These are phyloP conservation scores for Coenonympha glycerion DNA, from an alignment of 2,888 invertebrate genomes.

Conservation along the genomic window DNA sequence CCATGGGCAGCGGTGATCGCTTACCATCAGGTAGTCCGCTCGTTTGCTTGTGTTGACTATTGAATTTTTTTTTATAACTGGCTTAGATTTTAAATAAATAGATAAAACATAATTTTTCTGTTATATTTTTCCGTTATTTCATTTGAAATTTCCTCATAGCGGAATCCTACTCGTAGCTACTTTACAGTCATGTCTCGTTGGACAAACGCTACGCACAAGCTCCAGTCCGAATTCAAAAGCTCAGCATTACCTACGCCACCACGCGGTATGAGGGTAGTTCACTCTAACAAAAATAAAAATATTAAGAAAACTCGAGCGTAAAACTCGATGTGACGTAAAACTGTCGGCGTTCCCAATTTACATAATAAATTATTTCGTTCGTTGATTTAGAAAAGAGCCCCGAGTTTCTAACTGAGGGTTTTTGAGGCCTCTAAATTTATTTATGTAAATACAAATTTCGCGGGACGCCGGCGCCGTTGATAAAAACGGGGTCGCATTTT, in stretches of 20 bases:
- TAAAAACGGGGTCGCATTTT: constrained; percentile 14
- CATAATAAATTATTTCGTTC: constrained; percentile 36
- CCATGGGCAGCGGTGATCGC: no score
- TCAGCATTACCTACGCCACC: neutral
- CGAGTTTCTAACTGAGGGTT: constrained; percentile 27
- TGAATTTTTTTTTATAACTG: no score
- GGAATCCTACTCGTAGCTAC: no score
- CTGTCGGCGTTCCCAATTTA: constrained; percentile 33
- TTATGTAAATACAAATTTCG: constrained; percentile 33
- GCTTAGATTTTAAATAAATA: no score
- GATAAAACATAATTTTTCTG: no score
- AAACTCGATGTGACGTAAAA: constrained; percentile 33
- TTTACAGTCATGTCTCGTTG: no score
- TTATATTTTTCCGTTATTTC: no score
- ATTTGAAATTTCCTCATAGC: no score
- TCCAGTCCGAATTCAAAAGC: neutral
- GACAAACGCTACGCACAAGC: no score
- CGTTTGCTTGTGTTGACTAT: no score
- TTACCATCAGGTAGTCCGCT: no score
- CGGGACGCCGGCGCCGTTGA: constrained; percentile 17
- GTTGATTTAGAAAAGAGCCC: constrained; percentile 35
- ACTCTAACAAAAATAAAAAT: constrained; percentile 22
- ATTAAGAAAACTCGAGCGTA: constrained; percentile 30
- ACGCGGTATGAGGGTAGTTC: constrained; percentile 2
- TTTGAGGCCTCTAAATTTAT: constrained; percentile 31